A percentile compares a stretch with the other conserved stretches of the same genome.
These are phyloP conservation scores for Pseudocheirus occidentalis DNA, from an alignment of 2,797 vertebrate genomes.

Conservation along the genomic window DNA sequence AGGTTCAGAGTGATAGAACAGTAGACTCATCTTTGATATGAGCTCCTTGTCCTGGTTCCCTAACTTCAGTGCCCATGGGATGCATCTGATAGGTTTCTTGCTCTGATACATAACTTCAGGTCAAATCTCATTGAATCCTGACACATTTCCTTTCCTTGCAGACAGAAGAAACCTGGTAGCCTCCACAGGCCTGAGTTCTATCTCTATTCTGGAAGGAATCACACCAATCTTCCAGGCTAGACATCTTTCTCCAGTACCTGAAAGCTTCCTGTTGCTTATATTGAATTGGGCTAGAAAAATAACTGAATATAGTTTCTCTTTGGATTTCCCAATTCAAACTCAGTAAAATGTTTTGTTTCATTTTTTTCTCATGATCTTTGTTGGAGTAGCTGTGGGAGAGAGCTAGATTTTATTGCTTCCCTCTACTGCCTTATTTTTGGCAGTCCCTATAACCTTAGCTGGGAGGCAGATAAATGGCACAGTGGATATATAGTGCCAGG, in stretches of 20 bases:
- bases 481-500: not conserved
- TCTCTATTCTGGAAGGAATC: not conserved
- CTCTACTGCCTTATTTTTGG: not conserved
- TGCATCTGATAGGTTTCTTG: not conserved
- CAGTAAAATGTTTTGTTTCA: not conserved
- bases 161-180: not conserved
- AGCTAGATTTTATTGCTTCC: not conserved
- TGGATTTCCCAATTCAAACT: not conserved
- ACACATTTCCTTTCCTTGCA: not conserved
- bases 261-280: not conserved
- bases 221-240: not conserved
- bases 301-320: not conserved
- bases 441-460: not conserved
- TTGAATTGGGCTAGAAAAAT: not conserved
- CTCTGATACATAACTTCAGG: not conserved
- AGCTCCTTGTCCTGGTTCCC: not conserved
- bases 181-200: not conserved
- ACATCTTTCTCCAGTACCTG: not conserved
- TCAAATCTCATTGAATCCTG: not conserved
- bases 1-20: not conserved
- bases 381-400: not conserved
- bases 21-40: not conserved
- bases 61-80: not conserved
- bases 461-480: not conserved
- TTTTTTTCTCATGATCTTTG: not conserved